Conservation (phyloP, 1,140 invertebrate genomes). For the Camponotus floridanus region DNA sequence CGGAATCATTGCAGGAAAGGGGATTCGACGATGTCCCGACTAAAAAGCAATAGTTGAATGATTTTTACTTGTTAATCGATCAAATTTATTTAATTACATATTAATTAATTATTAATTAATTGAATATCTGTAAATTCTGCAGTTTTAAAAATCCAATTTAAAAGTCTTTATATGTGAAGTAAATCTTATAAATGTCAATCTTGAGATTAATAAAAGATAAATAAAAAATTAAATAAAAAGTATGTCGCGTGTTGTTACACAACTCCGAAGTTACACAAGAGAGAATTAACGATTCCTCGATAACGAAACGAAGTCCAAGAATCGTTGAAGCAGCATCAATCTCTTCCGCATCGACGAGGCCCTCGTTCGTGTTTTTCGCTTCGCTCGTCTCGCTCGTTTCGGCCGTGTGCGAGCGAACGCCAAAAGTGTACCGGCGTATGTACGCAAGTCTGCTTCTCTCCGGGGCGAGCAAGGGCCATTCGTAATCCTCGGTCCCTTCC, state of each 20-base stretch:
- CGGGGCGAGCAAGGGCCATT: constrained; percentile 64
- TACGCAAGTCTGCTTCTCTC: constrained; percentile 50
- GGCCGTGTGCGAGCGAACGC: neutral
- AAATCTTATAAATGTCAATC: neutral
- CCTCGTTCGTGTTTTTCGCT: neutral
- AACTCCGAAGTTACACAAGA: constrained; percentile 2
- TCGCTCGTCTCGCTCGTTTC: neutral
- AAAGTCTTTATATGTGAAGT: neutral
- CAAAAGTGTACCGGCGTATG: constrained; percentile 37
- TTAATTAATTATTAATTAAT: too few relatives aligned
- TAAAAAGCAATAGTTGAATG: neutral
- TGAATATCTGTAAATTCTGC: neutral
- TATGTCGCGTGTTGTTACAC: neutral
- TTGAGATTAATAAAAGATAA: neutral
- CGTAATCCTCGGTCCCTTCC: constrained; percentile 73
- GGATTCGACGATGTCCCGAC: neutral
- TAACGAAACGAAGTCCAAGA: constrained; percentile 15
- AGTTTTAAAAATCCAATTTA: neutral
- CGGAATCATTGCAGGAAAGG: neutral
- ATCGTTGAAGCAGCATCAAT: constrained; percentile 7
- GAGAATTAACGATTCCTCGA: neutral
- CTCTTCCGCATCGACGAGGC: constrained; percentile 19
- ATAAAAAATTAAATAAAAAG: neutral
- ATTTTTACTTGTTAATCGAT: neutral
- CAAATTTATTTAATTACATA: neutral